Evolutionary conservation across 2,113 vertebrate genomes (phyloP).

Genomic region (Gavialis gangeticus): DNA sequence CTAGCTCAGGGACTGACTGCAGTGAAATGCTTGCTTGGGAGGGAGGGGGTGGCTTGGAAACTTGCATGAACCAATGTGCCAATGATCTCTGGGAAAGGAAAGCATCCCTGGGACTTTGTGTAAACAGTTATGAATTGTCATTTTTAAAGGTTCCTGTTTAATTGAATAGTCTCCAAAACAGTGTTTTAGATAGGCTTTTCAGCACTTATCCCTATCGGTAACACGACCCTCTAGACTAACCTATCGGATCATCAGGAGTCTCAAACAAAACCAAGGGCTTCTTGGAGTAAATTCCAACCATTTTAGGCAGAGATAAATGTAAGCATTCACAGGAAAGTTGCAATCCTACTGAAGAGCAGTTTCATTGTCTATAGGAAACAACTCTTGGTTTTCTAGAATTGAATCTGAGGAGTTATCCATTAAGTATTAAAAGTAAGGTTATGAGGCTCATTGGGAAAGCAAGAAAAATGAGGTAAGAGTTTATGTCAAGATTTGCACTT

Average conservation of each 20-base stretch:
- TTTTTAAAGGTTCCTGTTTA: slow-evolving; percentile 40
- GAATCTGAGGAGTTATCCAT: background rate
- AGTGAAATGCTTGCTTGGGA: background rate
- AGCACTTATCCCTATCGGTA: background rate
- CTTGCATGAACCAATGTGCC: background rate
- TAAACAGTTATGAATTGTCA: background rate
- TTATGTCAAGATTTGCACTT: background rate
- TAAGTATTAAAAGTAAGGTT: background rate
- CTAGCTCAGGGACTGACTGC: background rate
- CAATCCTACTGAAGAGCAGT: background rate
- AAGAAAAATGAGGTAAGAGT: background rate
- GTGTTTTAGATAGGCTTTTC: background rate
- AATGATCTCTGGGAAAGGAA: background rate
- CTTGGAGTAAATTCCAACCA: slow-evolving; percentile 57
- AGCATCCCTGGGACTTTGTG: background rate
- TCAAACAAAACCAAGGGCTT: slow-evolving; percentile 47
- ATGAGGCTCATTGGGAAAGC: background rate
- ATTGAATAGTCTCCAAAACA: background rate
- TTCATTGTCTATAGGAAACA: background rate
- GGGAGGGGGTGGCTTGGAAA: background rate
- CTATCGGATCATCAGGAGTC: slow-evolving; percentile 59
- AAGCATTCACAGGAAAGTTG: background rate
- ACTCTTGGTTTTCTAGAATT: background rate
- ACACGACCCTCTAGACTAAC: slow-evolving; percentile 38
- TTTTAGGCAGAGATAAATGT: background rate